A percentile compares a stretch with the other conserved stretches of the same genome.
Evolutionary conservation across 1,140 invertebrate species (phyloP).

Genomic region (Uloborus diversus): DNA sequence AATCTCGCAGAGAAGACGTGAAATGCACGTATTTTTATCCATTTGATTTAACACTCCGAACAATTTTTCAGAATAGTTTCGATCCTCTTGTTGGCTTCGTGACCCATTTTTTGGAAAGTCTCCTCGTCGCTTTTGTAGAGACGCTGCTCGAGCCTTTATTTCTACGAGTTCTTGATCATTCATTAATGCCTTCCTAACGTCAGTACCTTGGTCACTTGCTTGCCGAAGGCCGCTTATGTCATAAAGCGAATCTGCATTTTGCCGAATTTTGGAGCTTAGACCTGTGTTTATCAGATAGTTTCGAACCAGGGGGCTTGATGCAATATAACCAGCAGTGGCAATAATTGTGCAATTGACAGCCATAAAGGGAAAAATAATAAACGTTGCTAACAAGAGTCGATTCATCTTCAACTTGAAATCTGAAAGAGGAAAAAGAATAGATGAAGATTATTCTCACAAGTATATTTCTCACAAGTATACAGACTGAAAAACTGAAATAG

Average conservation of each 20-base stretch:
- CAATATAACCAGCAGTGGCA: constrained; percentile 7
- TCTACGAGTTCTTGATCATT: background rate
- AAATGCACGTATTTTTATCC: constrained; percentile 34
- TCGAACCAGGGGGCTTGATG: background rate
- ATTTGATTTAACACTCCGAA: constrained; percentile 29
- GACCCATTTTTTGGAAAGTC: no score
- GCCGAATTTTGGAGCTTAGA: background rate
- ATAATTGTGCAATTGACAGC: constrained; percentile 11
- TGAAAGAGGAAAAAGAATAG: no score
- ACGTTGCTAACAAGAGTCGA: no score
- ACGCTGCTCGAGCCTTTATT: background rate
- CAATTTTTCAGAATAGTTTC: constrained; percentile 1
- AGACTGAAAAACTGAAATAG: no score
- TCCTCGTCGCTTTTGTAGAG: background rate
- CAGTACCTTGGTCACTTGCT: constrained; percentile 6
- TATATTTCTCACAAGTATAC: no score
- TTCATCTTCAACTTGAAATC: no score
- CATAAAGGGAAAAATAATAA: no score
- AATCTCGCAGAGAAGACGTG: constrained; percentile 22
- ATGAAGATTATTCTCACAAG: no score
- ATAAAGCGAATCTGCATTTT: background rate
- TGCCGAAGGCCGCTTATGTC: background rate
- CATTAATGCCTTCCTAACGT: constrained; percentile 9
- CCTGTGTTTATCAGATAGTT: background rate
- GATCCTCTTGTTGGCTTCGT: background rate